phyloP scores from a whole-genome alignment of 35 echinoderm and acorn worm species.

The Apostichopus japonicus region DNA sequence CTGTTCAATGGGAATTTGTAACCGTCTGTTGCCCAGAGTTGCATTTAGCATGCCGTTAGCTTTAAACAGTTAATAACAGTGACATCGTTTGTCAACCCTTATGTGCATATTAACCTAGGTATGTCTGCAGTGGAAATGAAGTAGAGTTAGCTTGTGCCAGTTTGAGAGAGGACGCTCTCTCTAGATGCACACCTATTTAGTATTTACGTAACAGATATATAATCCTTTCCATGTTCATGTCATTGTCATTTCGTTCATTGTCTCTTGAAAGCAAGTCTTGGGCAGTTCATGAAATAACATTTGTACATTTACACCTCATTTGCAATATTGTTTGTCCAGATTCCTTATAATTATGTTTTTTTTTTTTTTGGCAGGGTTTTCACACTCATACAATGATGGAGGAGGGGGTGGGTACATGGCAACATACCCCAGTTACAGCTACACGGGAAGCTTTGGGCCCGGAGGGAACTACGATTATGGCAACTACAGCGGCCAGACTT shows the following conservation, averaged over 20 bases:
- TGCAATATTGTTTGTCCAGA: too few relatives aligned
- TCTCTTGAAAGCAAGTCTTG: not conserved
- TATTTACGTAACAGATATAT: too few relatives aligned
- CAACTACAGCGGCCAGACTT: not conserved
- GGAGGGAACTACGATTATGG: slow-evolving; percentile 5
- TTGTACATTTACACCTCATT: not conserved
- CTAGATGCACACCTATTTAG: too few relatives aligned
- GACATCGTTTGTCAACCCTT: slow-evolving; percentile 13
- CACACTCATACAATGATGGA: slow-evolving; percentile 20
- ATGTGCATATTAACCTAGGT: slow-evolving; percentile 6
- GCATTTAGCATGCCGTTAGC: too few relatives aligned
- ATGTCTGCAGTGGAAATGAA: not conserved
- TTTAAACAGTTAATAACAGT: not conserved
- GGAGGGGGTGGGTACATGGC: slow-evolving; percentile 10
- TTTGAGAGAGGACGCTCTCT: too few relatives aligned
- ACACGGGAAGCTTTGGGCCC: not conserved
- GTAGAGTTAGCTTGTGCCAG: not conserved
- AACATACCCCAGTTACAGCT: slow-evolving; percentile 24
- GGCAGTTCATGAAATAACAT: not conserved
- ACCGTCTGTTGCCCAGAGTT: too few relatives aligned
- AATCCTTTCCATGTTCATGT: too few relatives aligned
- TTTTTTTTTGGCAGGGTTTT: slow-evolving; percentile 21
- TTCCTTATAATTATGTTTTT: not conserved
- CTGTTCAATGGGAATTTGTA: too few relatives aligned
- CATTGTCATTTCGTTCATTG: too few relatives aligned